These are phyloP conservation scores for Nemurella pictetii DNA, from an alignment of 2,888 invertebrate species.

Conservation along the genomic window DNA sequence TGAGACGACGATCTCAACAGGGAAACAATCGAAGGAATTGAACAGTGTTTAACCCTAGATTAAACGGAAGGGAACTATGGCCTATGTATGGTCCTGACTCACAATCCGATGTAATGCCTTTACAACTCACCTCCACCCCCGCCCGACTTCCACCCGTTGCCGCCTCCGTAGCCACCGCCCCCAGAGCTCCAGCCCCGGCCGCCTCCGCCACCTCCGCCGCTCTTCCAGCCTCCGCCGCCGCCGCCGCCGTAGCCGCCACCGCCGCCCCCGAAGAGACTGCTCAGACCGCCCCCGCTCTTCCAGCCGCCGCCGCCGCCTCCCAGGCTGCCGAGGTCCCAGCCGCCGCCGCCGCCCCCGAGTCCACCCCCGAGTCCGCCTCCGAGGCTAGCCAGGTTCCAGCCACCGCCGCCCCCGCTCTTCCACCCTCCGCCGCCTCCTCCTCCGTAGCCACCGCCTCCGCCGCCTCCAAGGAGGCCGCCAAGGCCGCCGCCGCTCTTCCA, in stretches of 20 bases:
- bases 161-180: background rate
- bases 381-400: background rate
- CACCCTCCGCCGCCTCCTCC: background rate
- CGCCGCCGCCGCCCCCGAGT: background rate
- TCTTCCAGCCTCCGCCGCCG: background rate
- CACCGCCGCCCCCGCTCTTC: background rate
- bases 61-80: too few relatives aligned
- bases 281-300: slow-evolving; percentile 1
- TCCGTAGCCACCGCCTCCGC: background rate
- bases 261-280: slow-evolving; percentile 1
- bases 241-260: background rate
- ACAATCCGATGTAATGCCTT: background rate
- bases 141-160: background rate
- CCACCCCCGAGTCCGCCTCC: background rate
- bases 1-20: too few relatives aligned
- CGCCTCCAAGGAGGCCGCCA: background rate
- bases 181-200: too few relatives aligned
- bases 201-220: background rate
- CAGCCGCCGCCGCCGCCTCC: slow-evolving; percentile 4
- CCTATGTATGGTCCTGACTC: too few relatives aligned
- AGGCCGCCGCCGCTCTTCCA: slow-evolving; percentile 3
- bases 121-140: slow-evolving; percentile 10
- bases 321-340: background rate
- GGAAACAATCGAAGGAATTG: too few relatives aligned
- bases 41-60: too few relatives aligned